Conservation (phyloP, 1,140 invertebrate genomes). For the Meloidogyne chitwoodi region DNA sequence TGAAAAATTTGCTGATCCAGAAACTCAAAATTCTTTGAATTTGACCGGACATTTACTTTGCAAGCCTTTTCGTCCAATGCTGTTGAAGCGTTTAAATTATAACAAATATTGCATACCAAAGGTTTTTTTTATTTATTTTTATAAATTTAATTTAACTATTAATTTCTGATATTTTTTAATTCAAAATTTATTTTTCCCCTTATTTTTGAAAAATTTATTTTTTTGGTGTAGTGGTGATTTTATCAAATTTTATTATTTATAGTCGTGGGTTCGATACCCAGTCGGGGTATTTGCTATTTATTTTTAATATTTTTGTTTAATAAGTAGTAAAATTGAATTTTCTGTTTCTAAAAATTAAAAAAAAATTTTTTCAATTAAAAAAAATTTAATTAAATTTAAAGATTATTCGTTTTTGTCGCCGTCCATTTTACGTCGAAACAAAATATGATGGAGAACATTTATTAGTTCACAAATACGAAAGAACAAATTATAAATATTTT, state of each 20-base stretch:
- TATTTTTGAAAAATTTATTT: background rate
- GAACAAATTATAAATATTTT: slow-evolving; percentile 37
- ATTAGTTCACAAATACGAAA: slow-evolving; percentile 35
- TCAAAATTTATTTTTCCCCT: background rate
- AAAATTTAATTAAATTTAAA: slow-evolving; percentile 12
- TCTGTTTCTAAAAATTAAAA: background rate
- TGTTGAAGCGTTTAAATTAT: slow-evolving; percentile 37
- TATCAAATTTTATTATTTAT: too few species aligned
- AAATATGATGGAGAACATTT: slow-evolving; percentile 48
- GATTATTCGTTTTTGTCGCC: slow-evolving; percentile 42
- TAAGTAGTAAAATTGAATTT: too few species aligned
- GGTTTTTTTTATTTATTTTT: slow-evolving; percentile 10
- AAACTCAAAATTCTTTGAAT: slow-evolving; percentile 2
- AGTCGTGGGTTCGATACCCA: too few species aligned
- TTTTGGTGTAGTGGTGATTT: background rate
- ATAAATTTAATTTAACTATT: background rate
- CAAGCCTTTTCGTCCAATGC: slow-evolving; percentile 41
- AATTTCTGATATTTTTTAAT: background rate
- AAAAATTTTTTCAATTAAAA: background rate
- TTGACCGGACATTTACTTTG: slow-evolving; percentile 22
- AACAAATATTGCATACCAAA: slow-evolving; percentile 35
- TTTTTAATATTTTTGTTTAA: too few species aligned
- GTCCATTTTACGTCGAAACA: slow-evolving; percentile 43
- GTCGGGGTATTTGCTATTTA: too few species aligned
- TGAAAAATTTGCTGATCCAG: slow-evolving; percentile 20